A percentile compares a stretch with the other conserved stretches of the same genome.
These are phyloP conservation scores for Rhinoraja longicauda DNA, from an alignment of 2,797 vertebrate genomes.

Conservation along the genomic window DNA sequence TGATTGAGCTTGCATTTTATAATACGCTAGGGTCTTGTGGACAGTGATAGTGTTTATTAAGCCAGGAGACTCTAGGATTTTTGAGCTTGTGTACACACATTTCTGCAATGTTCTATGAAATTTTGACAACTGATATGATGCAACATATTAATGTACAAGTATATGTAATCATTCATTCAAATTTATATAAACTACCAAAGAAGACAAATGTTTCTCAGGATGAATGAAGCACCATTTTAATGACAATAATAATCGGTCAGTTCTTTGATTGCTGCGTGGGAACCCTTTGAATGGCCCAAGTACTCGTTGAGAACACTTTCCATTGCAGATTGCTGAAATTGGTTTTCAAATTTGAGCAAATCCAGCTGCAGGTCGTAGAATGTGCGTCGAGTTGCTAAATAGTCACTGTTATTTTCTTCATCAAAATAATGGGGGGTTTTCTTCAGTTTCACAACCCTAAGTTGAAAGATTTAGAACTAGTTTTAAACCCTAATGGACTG, in stretches of 20 bases:
- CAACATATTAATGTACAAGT: not conserved
- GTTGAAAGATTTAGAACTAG: constrained; percentile 25
- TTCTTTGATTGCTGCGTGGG: constrained; percentile 29
- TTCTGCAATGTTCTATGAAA: not conserved
- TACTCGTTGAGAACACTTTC: not conserved
- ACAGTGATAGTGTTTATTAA: too few species aligned
- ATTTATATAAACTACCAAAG: not conserved
- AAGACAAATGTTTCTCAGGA: constrained; percentile 26
- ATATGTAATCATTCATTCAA: not conserved
- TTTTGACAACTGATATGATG: not conserved
- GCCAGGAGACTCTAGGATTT: too few species aligned
- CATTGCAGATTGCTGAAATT: not conserved
- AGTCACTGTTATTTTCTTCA: not conserved
- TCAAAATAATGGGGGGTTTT: not conserved
- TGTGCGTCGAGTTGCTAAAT: not conserved
- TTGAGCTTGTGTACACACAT: not conserved
- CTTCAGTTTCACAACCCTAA: constrained; percentile 12
- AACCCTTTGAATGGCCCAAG: constrained; percentile 4
- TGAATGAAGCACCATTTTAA: not conserved
- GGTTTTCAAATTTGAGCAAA: not conserved
- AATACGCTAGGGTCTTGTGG: too few species aligned
- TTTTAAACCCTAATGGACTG: constrained; percentile 52
- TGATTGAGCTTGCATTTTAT: too few species aligned
- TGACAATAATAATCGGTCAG: constrained; percentile 29
- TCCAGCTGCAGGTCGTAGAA: constrained; percentile 10